Base-by-base conservation (phyloP, 37 sponge, comb jelly and placozoan genomes). In the Chondrosia reniformis region DNA sequence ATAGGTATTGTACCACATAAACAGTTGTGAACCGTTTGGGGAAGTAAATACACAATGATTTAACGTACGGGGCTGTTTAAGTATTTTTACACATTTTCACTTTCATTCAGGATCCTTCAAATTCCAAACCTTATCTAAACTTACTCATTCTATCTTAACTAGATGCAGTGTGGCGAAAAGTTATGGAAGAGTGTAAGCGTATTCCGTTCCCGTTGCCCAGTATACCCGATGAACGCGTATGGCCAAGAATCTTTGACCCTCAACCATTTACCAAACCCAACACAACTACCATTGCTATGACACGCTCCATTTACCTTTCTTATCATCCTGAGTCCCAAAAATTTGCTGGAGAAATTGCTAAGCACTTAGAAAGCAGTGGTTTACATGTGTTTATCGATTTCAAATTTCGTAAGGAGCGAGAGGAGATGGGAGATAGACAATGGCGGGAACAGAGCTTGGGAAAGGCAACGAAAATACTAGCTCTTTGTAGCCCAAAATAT, bases 401-500 rank as follows among this genome's bases (percentile, higher is more conserved):
- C 40, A n/a, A 30, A 8, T 77, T 25, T 62, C 28, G 32, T 8
- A 56, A 33, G 1, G 77, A 77, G 25, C 56, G 41, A 5, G 55
- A 22, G 36, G 27, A 27, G 4, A 27, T 77, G 61, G 77, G 77
- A 5, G 61, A 57, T 3, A 31, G 36, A 19, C 34, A 77, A 24
- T 77, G 77, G 77, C 57, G 59, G 59, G 77, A 77, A 77, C 28
- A 56, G n/a, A 12, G 33, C 8, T 30, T 57, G 43, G 38, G 36
- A 31, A 77, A 19, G 24, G 77, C 77, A 28, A 38, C 40, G 4
- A 40, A 77, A 12, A 56, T 77, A 0, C 37, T 77, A 13, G 43
- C 58, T 22, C 34, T 77, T 2, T 33, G 77, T 33, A 77, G 77
- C 12, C 57, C 57, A 56, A 62, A 62, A 59, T 77, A 77, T 40